Evolutionary conservation across 2,888 invertebrate species (phyloP).

Genomic region (Acleris emargana): DNA sequence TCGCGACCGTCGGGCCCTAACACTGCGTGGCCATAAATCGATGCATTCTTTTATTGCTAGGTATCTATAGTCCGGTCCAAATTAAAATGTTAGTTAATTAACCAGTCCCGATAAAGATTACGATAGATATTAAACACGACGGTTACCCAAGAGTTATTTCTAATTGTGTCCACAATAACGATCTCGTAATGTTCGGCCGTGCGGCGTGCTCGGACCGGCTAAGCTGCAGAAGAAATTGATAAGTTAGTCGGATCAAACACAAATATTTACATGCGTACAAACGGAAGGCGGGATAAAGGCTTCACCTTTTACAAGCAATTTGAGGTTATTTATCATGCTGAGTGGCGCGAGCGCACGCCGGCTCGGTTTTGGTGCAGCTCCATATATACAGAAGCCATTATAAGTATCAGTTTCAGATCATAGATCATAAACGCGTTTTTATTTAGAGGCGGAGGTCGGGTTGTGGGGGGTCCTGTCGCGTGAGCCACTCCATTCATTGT

Average conservation of each 20-base stretch:
- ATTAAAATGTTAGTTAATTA: constrained; percentile 67
- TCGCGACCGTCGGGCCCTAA: constrained; percentile 56
- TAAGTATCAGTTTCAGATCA: constrained; percentile 83
- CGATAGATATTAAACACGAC: constrained; percentile 50
- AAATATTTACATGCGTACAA: constrained; percentile 78
- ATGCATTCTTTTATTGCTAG: constrained; percentile 65
- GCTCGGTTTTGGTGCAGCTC: constrained; percentile 71
- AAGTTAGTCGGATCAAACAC: constrained; percentile 43
- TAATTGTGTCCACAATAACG: constrained; percentile 16
- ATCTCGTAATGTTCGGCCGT: constrained; percentile 25
- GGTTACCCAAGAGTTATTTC: constrained; percentile 30
- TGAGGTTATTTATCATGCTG: constrained; percentile 78
- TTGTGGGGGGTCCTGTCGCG: constrained; percentile 75
- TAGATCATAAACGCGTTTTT: constrained; percentile 82
- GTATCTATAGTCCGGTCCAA: constrained; percentile 60
- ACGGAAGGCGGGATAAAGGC: constrained; percentile 67
- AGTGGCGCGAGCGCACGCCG: constrained; percentile 47
- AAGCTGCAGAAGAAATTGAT: constrained; percentile 22
- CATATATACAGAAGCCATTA: constrained; percentile 83
- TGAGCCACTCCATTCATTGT: constrained; percentile 68
- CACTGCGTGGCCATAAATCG: constrained; percentile 69
- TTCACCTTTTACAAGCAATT: constrained; percentile 80
- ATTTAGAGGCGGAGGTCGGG: constrained; percentile 62
- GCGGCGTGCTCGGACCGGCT: not conserved
- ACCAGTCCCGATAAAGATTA: constrained; percentile 47